phyloP scores from a whole-genome alignment of 2,797 vertebrate species.

The Stomatorhinus walkeri region DNA sequence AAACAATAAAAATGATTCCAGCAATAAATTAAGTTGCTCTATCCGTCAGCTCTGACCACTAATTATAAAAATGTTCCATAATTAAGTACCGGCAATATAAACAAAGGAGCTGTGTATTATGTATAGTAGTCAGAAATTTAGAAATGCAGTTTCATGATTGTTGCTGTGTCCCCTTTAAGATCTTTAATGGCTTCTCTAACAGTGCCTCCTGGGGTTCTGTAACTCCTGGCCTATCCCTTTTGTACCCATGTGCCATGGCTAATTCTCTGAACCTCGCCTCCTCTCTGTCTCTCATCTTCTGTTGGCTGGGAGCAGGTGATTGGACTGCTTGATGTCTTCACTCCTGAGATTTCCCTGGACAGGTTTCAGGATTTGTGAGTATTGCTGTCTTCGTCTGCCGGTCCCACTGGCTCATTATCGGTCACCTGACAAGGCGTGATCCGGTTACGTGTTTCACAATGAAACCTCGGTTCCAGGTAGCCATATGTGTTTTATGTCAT shows the following conservation, averaged over 20 bases:
- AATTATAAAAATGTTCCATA: not conserved
- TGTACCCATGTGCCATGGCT: not conserved
- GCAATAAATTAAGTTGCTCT: not conserved
- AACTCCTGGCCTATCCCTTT: not conserved
- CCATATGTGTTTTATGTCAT: not conserved
- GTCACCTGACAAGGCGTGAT: not conserved
- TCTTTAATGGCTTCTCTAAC: not conserved
- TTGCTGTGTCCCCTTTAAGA: not conserved
- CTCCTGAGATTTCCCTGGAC: slow-evolving; percentile 80
- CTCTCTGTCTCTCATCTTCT: not conserved
- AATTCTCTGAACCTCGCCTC: not conserved
- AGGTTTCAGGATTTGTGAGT: slow-evolving; percentile 93
- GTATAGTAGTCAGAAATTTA: not conserved
- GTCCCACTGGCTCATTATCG: not conserved
- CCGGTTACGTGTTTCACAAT: not conserved
- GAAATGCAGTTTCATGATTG: not conserved
- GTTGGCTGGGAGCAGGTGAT: slow-evolving; percentile 73
- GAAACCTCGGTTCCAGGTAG: not conserved
- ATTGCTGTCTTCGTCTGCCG: not conserved
- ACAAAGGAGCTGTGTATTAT: not conserved
- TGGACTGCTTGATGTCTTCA: slow-evolving; percentile 91
- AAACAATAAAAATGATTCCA: not conserved
- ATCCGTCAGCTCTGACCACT: not conserved
- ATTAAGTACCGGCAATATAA: not conserved
- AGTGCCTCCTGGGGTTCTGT: not conserved